Conservation (phyloP, 2,797 vertebrate genomes). For the Rhynchotus rufescens region DNA sequence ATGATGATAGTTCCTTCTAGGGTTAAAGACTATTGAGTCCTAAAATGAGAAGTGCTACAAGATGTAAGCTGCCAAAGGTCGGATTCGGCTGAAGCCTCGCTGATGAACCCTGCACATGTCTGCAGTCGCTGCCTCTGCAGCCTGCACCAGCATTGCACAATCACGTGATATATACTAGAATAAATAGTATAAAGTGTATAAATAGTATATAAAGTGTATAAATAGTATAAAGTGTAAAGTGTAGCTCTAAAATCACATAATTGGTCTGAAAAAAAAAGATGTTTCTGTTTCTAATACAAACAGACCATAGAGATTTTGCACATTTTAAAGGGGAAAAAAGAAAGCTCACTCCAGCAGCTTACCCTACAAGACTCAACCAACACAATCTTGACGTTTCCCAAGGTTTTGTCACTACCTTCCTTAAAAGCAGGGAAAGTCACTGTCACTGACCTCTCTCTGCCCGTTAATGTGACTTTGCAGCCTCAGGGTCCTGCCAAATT, state of each 20-base stretch:
- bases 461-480: neutral
- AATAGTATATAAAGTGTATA: no score
- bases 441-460: neutral
- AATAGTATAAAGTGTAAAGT: no score
- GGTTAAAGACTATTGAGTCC: neutral
- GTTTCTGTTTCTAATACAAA: neutral
- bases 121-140: neutral
- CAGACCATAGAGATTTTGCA: neutral
- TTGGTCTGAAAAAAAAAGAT: neutral
- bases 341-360: neutral
- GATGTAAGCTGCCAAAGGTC: neutral
- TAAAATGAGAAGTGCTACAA: neutral
- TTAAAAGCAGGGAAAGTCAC: neutral
- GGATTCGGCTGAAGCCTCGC: neutral
- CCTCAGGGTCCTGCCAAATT: neutral
- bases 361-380: neutral
- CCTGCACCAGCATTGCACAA: neutral
- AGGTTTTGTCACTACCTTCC: neutral
- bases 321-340: neutral
- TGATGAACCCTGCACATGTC: neutral
- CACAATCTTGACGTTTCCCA: neutral
- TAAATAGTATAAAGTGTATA: no score
- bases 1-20: neutral
- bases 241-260: neutral
- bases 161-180: accelerated